Evolutionary conservation across 2,797 vertebrate species (phyloP).

Genomic region (Melanotaenia parkinsoni): DNA sequence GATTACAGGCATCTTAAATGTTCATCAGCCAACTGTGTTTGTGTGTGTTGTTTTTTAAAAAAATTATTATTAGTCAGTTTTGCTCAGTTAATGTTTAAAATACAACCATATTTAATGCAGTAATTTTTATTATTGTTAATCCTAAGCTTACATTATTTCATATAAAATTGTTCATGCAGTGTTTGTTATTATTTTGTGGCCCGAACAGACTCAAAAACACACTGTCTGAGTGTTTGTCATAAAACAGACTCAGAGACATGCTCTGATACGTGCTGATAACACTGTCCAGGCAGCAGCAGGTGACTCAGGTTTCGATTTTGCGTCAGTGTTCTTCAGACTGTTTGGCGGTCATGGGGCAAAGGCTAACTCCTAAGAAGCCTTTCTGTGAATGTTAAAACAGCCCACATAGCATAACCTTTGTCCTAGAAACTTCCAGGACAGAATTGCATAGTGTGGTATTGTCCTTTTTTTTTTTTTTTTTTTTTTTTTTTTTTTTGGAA

Average conservation of each 20-base stretch:
- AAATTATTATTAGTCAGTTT: not conserved
- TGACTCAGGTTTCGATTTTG: conserved; percentile 42
- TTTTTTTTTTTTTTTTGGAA: not conserved
- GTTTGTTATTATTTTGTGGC: not conserved
- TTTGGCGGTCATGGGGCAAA: conserved; percentile 43
- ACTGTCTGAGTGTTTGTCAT: not conserved
- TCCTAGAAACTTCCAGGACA: not conserved
- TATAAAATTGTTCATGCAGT: not conserved
- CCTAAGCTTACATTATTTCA: not conserved
- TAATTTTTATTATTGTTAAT: not conserved
- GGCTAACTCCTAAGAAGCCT: conserved; percentile 17
- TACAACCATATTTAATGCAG: not conserved
- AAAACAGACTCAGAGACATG: not conserved
- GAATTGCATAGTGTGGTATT: not conserved
- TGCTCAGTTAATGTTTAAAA: not conserved
- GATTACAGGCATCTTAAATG: not conserved
- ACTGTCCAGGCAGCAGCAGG: not conserved
- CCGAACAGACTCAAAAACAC: not conserved
- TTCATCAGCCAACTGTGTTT: not conserved
- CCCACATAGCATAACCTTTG: conserved; percentile 6
- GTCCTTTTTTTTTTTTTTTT: not conserved
- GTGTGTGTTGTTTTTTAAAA: not conserved
- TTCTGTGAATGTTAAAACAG: not conserved
- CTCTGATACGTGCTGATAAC: conserved; percentile 18
- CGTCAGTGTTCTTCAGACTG: conserved; percentile 34